Percentiles rank a stretch among this genome's conserved stretches.
Conservation (phyloP, 1,140 invertebrate species). For the Vollenhovia emeryi region DNA sequence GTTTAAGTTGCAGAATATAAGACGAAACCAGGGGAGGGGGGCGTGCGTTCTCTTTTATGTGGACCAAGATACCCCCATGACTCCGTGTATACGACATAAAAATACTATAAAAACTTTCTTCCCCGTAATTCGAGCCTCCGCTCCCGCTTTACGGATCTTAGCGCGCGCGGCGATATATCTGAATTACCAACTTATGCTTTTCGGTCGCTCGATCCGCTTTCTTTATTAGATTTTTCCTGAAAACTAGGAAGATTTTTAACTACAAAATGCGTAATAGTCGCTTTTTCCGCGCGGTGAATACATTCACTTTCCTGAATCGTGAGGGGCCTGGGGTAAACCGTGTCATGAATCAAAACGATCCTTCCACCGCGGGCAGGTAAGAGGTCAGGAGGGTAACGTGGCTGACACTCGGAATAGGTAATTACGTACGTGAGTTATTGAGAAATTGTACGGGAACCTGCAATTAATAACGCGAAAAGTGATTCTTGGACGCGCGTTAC, state of each 20-base stretch:
- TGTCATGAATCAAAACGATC: slow-evolving; percentile 25
- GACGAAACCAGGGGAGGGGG: slow-evolving; percentile 51
- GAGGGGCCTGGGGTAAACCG: not conserved
- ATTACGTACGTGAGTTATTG: slow-evolving; percentile 82
- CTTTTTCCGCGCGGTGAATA: not conserved
- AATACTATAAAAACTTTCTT: slow-evolving; percentile 81
- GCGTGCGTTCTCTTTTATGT: slow-evolving; percentile 37
- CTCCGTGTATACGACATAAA: slow-evolving; percentile 78
- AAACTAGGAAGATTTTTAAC: not conserved
- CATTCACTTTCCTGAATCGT: not conserved
- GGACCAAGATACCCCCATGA: slow-evolving; percentile 60
- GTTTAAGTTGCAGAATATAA: slow-evolving; percentile 79
- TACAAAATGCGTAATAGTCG: not conserved
- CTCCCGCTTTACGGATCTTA: slow-evolving; percentile 55
- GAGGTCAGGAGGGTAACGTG: slow-evolving; percentile 47
- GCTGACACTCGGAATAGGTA: slow-evolving; percentile 57
- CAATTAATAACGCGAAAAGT: slow-evolving; percentile 83
- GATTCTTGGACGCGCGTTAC: slow-evolving; percentile 75
- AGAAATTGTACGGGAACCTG: slow-evolving; percentile 78
- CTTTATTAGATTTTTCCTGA: not conserved
- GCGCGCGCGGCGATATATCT: not conserved
- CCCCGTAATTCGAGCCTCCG: slow-evolving; percentile 75
- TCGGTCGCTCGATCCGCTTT: not conserved
- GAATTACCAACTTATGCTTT: slow-evolving; percentile 13
- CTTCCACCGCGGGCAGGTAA: not conserved